phyloP scores from a whole-genome alignment of 2,113 vertebrate species.

The Todiramphus saurophagus region DNA sequence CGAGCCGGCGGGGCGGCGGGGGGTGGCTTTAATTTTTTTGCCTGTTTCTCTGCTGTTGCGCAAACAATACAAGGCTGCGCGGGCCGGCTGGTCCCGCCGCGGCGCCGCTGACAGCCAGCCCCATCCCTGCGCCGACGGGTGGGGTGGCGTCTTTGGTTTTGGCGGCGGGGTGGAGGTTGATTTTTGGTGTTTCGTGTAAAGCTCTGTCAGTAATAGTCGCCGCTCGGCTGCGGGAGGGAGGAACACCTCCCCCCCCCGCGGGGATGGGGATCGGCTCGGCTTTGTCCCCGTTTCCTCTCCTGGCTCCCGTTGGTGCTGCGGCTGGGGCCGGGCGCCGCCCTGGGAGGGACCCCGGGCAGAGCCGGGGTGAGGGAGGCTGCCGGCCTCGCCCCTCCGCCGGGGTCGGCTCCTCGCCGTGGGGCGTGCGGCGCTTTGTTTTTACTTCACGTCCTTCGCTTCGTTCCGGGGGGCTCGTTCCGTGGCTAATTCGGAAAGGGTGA shows the following conservation, averaged over 20 bases:
- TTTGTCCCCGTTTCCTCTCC: background rate
- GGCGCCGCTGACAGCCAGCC: conserved; percentile 22
- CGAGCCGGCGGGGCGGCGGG: background rate
- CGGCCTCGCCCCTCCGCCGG: background rate
- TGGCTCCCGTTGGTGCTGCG: background rate
- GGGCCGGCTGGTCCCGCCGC: background rate
- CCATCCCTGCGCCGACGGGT: background rate
- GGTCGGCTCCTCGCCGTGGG: background rate
- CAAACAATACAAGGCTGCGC: conserved; percentile 36
- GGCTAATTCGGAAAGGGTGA: background rate
- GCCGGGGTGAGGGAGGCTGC: background rate
- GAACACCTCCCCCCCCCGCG: background rate
- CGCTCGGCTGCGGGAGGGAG: background rate
- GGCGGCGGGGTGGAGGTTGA: background rate
- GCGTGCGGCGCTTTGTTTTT: background rate
- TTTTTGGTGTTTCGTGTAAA: background rate
- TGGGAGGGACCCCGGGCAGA: background rate
- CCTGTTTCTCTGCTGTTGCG: background rate
- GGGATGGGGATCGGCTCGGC: background rate
- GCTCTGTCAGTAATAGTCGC: background rate
- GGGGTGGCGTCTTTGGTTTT: background rate
- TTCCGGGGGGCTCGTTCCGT: background rate
- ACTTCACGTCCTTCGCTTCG: rapidly evolving
- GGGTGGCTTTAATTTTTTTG: background rate
- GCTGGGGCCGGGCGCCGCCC: conserved; percentile 5